Evolutionary conservation across 2,113 vertebrate species (phyloP).

Genomic region (Hemiscyllium ocellatum): DNA sequence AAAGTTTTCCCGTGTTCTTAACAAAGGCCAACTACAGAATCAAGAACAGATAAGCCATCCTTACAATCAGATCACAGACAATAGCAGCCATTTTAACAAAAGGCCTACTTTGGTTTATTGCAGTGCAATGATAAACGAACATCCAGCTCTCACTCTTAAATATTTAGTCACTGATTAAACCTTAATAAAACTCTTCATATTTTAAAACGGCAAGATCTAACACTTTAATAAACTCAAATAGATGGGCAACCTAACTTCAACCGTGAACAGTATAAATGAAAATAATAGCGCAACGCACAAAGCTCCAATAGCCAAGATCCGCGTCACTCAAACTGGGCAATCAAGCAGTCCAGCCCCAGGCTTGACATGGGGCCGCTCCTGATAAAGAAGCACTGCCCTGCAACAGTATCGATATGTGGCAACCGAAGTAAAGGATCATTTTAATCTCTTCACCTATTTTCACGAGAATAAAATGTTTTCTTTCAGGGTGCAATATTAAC

Average conservation of each 20-base stretch:
- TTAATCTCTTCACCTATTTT: not conserved
- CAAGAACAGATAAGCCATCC: not conserved
- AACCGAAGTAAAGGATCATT: not conserved
- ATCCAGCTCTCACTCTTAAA: not conserved
- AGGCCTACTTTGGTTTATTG: not conserved
- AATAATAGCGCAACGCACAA: not conserved
- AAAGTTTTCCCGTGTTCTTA: not conserved
- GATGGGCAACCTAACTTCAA: too few species aligned
- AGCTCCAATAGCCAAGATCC: not conserved
- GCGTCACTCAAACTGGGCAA: not conserved
- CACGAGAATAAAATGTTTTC: not conserved
- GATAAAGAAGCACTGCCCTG: not conserved
- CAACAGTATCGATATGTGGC: not conserved
- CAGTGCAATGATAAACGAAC: not conserved
- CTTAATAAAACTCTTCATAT: not conserved
- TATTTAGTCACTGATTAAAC: not conserved
- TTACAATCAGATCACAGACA: not conserved
- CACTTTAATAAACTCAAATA: not conserved
- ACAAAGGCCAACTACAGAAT: not conserved
- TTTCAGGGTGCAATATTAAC: not conserved
- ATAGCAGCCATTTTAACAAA: conserved; percentile 21
- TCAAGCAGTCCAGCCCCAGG: conserved; percentile 8
- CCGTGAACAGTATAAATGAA: not conserved
- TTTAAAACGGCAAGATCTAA: not conserved
- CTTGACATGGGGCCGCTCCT: not conserved